Evolutionary conservation across 2,888 invertebrate species (phyloP), one percentile per base, ranked within the genome.

Genomic region (Maniola hyperantus): DNA sequence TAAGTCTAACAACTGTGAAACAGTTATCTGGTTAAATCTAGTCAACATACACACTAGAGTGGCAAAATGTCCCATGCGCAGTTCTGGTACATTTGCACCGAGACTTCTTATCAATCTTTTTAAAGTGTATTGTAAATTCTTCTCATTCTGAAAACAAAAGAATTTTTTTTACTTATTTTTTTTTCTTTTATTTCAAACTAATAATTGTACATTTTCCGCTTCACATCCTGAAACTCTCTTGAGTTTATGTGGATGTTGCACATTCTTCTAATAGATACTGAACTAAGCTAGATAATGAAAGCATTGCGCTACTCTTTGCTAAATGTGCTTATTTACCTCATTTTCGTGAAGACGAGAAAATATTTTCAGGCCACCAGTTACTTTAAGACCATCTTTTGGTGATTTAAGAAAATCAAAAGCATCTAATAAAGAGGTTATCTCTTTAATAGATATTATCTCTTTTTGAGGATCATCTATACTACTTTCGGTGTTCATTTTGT

Each of bases 81-180:
- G 93, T 26, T 91, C 89, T 26, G 93, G 91, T 48, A 94, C 92
- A 20, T 95, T 94, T 1, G 96, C 95, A 42, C 96, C 96, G 69
- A 96, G 87, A 70, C 97, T 96, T 73, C 96, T 92, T 4, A 97
- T 91, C 59, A 97, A 84, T 74, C 97, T 93, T 71, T 93, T 94
- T 44, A 97, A 79, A 0, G 94, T 93, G 85, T 97, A 96, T 57
- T 93, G 87, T 11, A 95, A 73, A 80, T 96, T 96, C 79, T 93
- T 92, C 75, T 89, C 89, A 77, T 91, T 93, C 96, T 95, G 78
- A 68, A 90, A 70, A 72, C 15, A 15, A 57, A 48, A 53, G 18
- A 20, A 42, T n/a, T 51, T 20, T 18, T n/a, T n/a, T n/a, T n/a
- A n/a, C n/a, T n/a, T n/a, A n/a, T n/a, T n/a, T n/a, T n/a, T n/a